phyloP scores from a whole-genome alignment of 2,888 invertebrate species.

The Eudasyphora cyanicolor region DNA sequence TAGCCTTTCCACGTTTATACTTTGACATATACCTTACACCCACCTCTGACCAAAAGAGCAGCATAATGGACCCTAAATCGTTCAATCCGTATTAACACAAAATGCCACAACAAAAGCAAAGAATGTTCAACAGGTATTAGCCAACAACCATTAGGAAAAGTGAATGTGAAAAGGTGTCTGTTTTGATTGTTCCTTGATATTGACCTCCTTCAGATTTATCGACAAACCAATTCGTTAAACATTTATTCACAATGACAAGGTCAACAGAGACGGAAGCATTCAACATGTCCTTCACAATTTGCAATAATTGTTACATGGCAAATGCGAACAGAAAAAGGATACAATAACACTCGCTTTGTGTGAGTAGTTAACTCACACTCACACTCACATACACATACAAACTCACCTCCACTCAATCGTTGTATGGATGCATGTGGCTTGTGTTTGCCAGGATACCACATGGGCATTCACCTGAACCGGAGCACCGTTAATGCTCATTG shows the following conservation, averaged over 20 bases:
- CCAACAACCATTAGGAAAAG: neutral
- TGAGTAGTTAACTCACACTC: neutral
- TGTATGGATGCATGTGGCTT: neutral
- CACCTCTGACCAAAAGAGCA: too few relatives aligned
- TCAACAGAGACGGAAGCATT: conserved; percentile 33
- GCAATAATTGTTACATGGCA: conserved; percentile 45
- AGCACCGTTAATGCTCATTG: conserved; percentile 58
- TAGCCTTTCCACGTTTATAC: too few relatives aligned
- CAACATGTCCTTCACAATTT: conserved; percentile 44
- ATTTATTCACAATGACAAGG: conserved; percentile 26
- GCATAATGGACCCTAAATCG: too few relatives aligned
- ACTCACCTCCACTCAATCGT: neutral
- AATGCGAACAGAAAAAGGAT: conserved; percentile 7
- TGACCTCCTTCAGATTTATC: neutral
- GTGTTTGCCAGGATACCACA: conserved; percentile 34
- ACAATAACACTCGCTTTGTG: neutral
- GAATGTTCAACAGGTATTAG: conserved; percentile 66
- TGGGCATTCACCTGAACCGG: conserved; percentile 59
- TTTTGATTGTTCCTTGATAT: neutral
- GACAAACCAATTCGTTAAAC: neutral
- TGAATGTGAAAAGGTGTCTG: neutral
- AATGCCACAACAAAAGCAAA: too few relatives aligned
- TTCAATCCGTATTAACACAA: too few relatives aligned
- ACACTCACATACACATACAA: neutral
- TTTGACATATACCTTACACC: too few relatives aligned